These are phyloP conservation scores for Dromius quadrimaculatus DNA, from an alignment of 2,888 invertebrate species.

Conservation along the genomic window DNA sequence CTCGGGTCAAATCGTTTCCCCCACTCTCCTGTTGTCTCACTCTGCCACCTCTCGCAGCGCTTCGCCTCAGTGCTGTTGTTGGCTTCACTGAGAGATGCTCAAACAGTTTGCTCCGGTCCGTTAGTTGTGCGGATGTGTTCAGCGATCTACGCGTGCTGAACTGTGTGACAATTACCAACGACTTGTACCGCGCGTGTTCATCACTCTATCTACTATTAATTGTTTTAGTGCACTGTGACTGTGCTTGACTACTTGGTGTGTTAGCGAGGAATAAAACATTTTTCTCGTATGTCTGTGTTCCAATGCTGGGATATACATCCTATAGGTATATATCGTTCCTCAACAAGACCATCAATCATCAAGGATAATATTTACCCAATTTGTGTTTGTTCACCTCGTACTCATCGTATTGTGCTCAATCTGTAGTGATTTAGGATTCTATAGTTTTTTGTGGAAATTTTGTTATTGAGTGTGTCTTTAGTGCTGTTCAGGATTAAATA, in stretches of 20 bases:
- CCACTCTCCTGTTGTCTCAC: constrained; percentile 53
- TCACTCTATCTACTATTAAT: constrained; percentile 10
- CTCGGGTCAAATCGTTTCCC: constrained; percentile 68
- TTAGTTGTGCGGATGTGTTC: constrained; percentile 44
- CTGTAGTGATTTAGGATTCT: constrained; percentile 5
- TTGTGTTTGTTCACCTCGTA: constrained; percentile 31
- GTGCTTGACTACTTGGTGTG: constrained; percentile 36
- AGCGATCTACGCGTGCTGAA: constrained; percentile 19
- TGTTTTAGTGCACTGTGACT: not conserved
- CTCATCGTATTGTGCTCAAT: constrained; percentile 8
- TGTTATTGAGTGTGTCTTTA: constrained; percentile 23
- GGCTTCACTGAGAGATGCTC: constrained; percentile 42
- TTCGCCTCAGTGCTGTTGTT: constrained; percentile 49
- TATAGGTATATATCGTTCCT: constrained; percentile 68
- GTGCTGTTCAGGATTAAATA: constrained; percentile 31
- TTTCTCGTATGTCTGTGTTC: constrained; percentile 70
- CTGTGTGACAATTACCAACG: constrained; percentile 28
- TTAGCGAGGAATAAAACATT: constrained; percentile 54
- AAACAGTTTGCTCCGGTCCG: constrained; percentile 44
- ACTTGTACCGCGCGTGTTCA: constrained; percentile 14
- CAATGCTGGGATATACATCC: constrained; percentile 78
- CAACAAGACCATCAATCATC: constrained; percentile 12
- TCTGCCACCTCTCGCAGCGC: constrained; percentile 38
- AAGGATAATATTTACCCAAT: constrained; percentile 41
- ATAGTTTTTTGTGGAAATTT: constrained; percentile 15